Evolutionary conservation across 2,888 invertebrate genomes (phyloP).

Genomic region (Pollenia amentaria): DNA sequence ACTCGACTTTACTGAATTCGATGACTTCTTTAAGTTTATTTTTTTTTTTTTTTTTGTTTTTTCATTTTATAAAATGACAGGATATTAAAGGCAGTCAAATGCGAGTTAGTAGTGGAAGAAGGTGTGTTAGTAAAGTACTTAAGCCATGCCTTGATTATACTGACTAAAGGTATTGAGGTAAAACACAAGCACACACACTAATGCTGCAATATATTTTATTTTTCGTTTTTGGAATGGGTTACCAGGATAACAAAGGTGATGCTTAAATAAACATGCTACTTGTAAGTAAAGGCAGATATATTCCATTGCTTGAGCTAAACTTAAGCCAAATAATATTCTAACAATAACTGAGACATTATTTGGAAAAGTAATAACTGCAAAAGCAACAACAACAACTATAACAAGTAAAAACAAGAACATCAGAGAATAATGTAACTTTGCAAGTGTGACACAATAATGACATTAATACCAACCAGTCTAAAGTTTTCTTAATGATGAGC

Average conservation of each 20-base stretch:
- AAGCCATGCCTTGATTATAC: constrained; percentile 27
- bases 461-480: constrained; percentile 64
- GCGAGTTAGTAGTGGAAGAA: constrained; percentile 10
- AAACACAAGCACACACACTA: constrained; percentile 36
- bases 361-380: constrained; percentile 51
- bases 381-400: constrained; percentile 18
- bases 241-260: constrained; percentile 57
- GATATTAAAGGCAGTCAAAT: constrained; percentile 72
- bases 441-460: constrained; percentile 69
- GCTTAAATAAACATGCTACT: constrained; percentile 59
- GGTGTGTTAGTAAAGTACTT: constrained; percentile 46
- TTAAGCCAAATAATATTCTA: constrained; percentile 52
- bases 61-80: constrained; percentile 62
- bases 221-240: not conserved
- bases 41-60: not conserved
- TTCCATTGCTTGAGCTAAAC: constrained; percentile 42
- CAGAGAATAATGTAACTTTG: constrained; percentile 57
- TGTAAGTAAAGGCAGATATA: not conserved
- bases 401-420: not conserved
- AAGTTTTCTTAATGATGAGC: constrained; percentile 67
- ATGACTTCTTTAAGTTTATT: constrained; percentile 32
- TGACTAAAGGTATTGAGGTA: constrained; percentile 33
- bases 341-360: constrained; percentile 51
- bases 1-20: constrained; percentile 56
- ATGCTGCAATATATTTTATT: no score